These are phyloP conservation scores for Campoplex nolae DNA, from an alignment of 2,888 invertebrate genomes.

Conservation along the genomic window DNA sequence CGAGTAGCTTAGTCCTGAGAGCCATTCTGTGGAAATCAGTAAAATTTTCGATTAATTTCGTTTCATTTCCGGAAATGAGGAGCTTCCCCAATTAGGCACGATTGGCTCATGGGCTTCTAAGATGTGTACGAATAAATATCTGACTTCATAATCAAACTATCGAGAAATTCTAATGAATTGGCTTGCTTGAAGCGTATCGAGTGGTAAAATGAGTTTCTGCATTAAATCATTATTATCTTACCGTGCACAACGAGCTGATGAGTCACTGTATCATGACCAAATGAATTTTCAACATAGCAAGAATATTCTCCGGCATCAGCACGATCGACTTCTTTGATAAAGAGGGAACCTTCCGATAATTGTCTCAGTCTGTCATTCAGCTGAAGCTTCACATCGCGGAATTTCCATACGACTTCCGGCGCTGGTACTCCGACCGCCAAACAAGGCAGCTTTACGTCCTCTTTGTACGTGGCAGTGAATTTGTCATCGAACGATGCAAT, in stretches of 20 bases:
- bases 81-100: constrained; percentile 31
- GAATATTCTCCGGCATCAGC: constrained; percentile 97
- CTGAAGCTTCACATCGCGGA: constrained; percentile 90
- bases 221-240: constrained; percentile 78
- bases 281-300: constrained; percentile 96
- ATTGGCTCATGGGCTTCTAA: constrained; percentile 57
- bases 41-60: background rate
- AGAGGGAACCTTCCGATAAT: constrained; percentile 95
- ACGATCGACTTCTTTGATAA: constrained; percentile 94
- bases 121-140: constrained; percentile 24
- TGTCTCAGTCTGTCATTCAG: constrained; percentile 93
- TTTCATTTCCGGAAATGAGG: background rate
- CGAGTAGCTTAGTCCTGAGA: background rate
- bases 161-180: constrained; percentile 42
- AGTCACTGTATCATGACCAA: constrained; percentile 96
- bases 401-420: constrained; percentile 95
- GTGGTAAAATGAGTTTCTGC: constrained; percentile 23
- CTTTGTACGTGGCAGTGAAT: constrained; percentile 96
- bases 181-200: constrained; percentile 37
- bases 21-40: background rate
- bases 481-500: constrained; percentile 97
- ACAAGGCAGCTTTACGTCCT: constrained; percentile 96
- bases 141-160: constrained; percentile 5
- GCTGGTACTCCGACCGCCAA: constrained; percentile 96
- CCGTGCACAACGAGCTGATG: constrained; percentile 95